Evolutionary conservation across 2,888 invertebrate genomes (phyloP).

Genomic region (Anthophora plumipes): DNA sequence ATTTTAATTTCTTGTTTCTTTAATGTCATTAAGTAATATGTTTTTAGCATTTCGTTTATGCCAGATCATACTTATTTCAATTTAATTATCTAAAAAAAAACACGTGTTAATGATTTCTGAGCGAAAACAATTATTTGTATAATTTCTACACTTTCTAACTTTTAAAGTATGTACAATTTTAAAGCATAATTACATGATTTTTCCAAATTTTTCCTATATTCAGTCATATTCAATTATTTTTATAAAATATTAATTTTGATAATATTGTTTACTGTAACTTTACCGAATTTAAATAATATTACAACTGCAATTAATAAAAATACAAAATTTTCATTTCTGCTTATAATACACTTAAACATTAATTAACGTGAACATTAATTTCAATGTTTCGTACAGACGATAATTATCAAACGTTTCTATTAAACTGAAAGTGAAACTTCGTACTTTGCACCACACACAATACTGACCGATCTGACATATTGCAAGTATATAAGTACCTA

Average conservation of each 20-base stretch:
- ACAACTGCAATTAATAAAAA: not conserved
- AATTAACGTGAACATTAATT: not conserved
- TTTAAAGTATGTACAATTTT: not conserved
- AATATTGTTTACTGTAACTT: not conserved
- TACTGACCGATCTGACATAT: not conserved
- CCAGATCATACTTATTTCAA: not conserved
- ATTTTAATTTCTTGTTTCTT: not conserved
- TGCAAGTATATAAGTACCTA: no score
- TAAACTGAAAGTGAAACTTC: not conserved
- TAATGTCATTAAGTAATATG: slow-evolving; percentile 10
- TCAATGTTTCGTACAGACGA: not conserved
- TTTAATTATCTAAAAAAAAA: slow-evolving; percentile 10
- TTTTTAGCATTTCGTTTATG: not conserved
- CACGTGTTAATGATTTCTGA: not conserved
- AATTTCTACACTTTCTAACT: not conserved
- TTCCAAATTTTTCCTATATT: not conserved
- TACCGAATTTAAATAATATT: not conserved
- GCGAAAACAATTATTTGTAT: not conserved
- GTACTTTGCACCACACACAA: not conserved
- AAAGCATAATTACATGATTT: not conserved
- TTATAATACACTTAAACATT: not conserved
- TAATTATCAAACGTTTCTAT: not conserved
- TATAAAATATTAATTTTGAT: not conserved
- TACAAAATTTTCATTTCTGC: not conserved
- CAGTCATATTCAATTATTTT: not conserved